phyloP scores from a whole-genome alignment of 2,888 invertebrate genomes.

The Zygaena filipendulae region DNA sequence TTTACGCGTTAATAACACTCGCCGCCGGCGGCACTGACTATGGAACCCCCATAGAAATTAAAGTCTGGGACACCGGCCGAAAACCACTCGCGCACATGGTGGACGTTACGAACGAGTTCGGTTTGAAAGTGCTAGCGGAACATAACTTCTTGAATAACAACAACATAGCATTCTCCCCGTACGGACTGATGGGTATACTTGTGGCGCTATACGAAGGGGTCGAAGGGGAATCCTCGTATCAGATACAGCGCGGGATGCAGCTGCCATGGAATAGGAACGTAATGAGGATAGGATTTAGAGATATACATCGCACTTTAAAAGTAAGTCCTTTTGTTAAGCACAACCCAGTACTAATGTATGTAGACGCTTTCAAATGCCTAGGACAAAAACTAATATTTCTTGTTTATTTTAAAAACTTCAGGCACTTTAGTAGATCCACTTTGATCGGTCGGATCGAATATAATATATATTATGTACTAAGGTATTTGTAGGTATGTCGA shows the following conservation, averaged over 20 bases:
- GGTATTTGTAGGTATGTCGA: no score
- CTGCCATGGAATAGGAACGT: constrained; percentile 79
- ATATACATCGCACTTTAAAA: constrained; percentile 84
- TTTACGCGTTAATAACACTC: constrained; percentile 23
- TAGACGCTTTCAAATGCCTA: no score
- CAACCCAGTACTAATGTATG: no score
- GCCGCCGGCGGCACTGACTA: constrained; percentile 27
- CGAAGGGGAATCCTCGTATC: constrained; percentile 75
- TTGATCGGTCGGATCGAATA: no score
- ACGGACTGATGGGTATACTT: constrained; percentile 82
- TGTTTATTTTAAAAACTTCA: no score
- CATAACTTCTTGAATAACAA: constrained; percentile 79
- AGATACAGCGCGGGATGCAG: constrained; percentile 76
- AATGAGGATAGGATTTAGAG: constrained; percentile 81
- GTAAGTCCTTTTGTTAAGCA: no score
- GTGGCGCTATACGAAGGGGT: constrained; percentile 84
- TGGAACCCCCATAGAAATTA: constrained; percentile 53
- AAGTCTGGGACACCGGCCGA: constrained; percentile 49
- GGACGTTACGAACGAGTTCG: constrained; percentile 81
- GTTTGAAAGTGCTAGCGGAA: constrained; percentile 74
- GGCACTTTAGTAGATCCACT: no score
- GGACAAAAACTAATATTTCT: no score
- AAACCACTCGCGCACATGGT: constrained; percentile 81
- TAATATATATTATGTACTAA: no score
- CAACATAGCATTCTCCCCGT: constrained; percentile 88